Evolutionary conservation across 2,797 vertebrate species (phyloP).

Genomic region (Lates japonicus): DNA sequence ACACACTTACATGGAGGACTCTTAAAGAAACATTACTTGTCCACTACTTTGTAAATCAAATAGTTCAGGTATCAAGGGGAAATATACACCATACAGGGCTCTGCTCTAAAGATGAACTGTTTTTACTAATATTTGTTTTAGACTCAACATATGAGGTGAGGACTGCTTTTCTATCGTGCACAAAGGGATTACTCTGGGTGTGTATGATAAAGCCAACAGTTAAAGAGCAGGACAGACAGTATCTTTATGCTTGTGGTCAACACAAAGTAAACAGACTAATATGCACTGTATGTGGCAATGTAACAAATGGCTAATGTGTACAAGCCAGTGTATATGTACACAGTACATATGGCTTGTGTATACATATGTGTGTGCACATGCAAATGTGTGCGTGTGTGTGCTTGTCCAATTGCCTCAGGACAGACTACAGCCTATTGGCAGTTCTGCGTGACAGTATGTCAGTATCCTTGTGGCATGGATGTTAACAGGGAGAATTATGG

Average conservation of each 20-base stretch:
- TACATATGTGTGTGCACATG: not conserved
- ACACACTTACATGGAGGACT: slow-evolving; percentile 5
- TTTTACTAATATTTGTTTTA: slow-evolving; percentile 30
- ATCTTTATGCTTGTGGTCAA: slow-evolving; percentile 19
- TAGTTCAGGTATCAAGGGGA: slow-evolving; percentile 19
- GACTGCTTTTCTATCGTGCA: slow-evolving; percentile 14
- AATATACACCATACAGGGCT: slow-evolving; percentile 14
- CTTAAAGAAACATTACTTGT: slow-evolving; percentile 34
- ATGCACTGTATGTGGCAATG: not conserved
- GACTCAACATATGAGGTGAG: not conserved
- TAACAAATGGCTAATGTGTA: slow-evolving; percentile 22
- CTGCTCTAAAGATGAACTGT: slow-evolving; percentile 28
- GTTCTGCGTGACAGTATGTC: slow-evolving; percentile 65
- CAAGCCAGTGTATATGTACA: slow-evolving; percentile 2
- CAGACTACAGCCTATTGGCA: slow-evolving; percentile 63
- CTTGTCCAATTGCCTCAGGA: slow-evolving; percentile 58
- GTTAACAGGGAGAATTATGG: slow-evolving; percentile 64
- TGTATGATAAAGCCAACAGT: slow-evolving; percentile 8
- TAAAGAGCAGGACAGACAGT: not conserved
- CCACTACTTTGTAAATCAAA: slow-evolving; percentile 48
- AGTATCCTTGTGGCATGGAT: slow-evolving; percentile 56
- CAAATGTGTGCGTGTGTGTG: slow-evolving; percentile 12
- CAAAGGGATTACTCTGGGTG: not conserved
- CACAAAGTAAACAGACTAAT: slow-evolving; percentile 8
- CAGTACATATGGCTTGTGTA: slow-evolving; percentile 1